These are phyloP conservation scores for Rhynchonycteris naso DNA, from an alignment of 2,797 vertebrate genomes.

Conservation along the genomic window DNA sequence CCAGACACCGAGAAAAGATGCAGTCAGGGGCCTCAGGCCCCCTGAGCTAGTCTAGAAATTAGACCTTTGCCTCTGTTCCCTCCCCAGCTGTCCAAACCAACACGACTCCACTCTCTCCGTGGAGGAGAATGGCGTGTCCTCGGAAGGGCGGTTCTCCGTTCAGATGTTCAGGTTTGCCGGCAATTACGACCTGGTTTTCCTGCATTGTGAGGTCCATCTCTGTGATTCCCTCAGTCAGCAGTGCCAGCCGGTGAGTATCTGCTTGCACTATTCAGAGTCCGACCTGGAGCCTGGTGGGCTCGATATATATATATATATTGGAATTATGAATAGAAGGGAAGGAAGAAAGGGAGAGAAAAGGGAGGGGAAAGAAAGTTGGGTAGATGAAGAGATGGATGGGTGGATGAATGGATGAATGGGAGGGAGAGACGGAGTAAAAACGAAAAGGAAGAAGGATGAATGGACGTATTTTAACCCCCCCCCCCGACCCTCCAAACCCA, in stretches of 20 bases:
- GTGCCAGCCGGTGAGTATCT: constrained; percentile 84
- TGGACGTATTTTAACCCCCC: background rate
- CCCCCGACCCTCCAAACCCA: background rate
- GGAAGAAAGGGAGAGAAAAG: background rate
- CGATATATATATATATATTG: background rate
- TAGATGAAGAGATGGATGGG: background rate
- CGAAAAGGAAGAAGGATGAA: background rate
- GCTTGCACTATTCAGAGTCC: background rate
- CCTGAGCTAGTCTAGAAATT: background rate
- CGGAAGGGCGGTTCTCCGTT: constrained; percentile 84
- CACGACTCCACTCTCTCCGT: constrained; percentile 78
- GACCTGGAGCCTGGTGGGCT: background rate
- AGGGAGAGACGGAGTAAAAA: background rate
- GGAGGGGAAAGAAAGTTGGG: background rate
- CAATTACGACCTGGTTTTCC: constrained; percentile 81
- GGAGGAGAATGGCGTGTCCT: constrained; percentile 84
- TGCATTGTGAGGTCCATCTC: constrained; percentile 87
- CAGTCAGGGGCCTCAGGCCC: background rate
- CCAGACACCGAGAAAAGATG: background rate
- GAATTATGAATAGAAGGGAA: background rate
- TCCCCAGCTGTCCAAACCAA: constrained; percentile 85
- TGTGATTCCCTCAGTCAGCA: constrained; percentile 76
- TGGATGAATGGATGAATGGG: background rate
- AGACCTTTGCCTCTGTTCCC: background rate
- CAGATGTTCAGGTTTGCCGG: constrained; percentile 85